A percentile compares a stretch with the other conserved stretches of the same genome.
Conservation (phyloP, 2,888 invertebrate genomes). For the Chaetogeoica ovagalla region DNA sequence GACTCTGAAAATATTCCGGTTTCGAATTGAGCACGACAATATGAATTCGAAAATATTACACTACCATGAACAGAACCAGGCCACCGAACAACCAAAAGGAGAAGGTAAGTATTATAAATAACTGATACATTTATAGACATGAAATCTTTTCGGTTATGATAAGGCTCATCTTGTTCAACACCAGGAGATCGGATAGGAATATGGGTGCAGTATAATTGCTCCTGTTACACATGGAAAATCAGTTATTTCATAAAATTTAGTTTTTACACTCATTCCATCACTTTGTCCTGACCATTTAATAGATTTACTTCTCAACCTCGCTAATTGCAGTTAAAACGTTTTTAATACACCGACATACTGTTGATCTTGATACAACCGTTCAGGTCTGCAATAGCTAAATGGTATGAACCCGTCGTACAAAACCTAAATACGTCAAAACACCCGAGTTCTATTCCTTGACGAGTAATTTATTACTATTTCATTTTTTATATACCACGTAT, state of each 20-base stretch:
- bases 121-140: background rate
- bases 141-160: background rate
- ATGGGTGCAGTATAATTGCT: background rate
- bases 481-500: no score
- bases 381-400: slow-evolving; percentile 9
- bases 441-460: no score
- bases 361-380: background rate
- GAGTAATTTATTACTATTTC: no score
- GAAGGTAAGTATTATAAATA: background rate
- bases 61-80: background rate
- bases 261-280: background rate
- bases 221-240: background rate
- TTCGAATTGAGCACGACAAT: background rate
- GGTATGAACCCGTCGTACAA: background rate
- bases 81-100: background rate
- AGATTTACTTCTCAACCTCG: slow-evolving; percentile 8
- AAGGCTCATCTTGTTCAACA: background rate
- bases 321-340: background rate
- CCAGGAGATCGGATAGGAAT: background rate
- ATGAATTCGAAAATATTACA: background rate
- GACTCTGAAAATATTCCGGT: background rate
- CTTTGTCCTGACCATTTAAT: slow-evolving; percentile 5
- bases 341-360: slow-evolving; percentile 4
- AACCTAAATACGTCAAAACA: background rate
- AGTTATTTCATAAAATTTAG: background rate